phyloP scores from a whole-genome alignment of 2,113 vertebrate species.

The Paracanthobrama guichenoti region DNA sequence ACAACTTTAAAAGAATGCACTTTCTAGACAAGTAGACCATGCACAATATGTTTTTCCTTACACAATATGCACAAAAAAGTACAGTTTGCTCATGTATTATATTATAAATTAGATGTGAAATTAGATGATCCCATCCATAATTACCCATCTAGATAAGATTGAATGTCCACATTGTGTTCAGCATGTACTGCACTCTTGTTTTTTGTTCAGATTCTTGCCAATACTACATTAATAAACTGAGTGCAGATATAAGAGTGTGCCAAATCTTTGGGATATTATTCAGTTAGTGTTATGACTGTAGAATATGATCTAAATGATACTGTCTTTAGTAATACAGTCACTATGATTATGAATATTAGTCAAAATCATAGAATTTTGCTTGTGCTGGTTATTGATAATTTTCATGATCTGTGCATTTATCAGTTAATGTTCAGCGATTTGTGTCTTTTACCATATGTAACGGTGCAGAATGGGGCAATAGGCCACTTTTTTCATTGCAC shows the following conservation, averaged over 20 bases:
- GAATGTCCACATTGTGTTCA: background rate
- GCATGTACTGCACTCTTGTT: background rate
- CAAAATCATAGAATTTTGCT: background rate
- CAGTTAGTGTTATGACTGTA: constrained; percentile 13
- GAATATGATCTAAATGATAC: background rate
- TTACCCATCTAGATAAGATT: constrained; percentile 13
- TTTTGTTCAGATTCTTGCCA: constrained; percentile 1
- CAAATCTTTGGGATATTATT: background rate
- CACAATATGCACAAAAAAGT: background rate
- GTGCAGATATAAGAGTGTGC: background rate
- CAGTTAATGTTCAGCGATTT: background rate
- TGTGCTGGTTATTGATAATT: background rate
- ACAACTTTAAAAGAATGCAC: background rate
- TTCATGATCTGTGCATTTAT: background rate
- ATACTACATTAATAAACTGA: background rate
- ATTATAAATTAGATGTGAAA: background rate
- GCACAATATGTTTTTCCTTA: background rate
- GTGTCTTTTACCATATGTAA: background rate
- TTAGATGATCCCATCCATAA: background rate
- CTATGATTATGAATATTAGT: background rate
- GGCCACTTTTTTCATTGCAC: constrained; percentile 24
- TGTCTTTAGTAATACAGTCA: background rate
- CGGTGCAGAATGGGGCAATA: constrained; percentile 24
- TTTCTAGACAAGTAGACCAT: background rate
- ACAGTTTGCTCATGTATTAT: background rate